phyloP scores from a whole-genome alignment of 35 echinoderm and acorn worm genomes.

The Heliocidaris erythrogramma region DNA sequence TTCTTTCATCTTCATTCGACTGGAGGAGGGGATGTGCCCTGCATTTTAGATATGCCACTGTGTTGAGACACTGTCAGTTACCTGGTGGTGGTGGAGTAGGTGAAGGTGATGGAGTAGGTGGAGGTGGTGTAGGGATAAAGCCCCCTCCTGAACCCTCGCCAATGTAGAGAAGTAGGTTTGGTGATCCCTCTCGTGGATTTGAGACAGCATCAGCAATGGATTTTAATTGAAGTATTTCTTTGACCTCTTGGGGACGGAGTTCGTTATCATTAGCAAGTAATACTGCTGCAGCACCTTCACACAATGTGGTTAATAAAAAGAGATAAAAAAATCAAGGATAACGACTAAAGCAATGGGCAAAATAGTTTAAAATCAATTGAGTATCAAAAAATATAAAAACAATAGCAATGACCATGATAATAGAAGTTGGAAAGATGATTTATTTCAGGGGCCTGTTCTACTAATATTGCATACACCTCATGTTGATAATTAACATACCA shows the following conservation, averaged over 20 bases:
- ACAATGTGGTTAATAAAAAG: neutral
- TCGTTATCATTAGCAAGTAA: neutral
- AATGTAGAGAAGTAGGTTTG: slow-evolving; percentile 67
- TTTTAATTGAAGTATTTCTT: slow-evolving; percentile 37
- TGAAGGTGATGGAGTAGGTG: neutral
- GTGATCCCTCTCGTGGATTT: slow-evolving; percentile 50
- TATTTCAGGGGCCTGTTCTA: too few species aligned
- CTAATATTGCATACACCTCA: too few species aligned
- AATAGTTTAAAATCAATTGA: too few species aligned
- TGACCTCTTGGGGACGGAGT: slow-evolving; percentile 36
- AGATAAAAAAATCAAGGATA: too few species aligned
- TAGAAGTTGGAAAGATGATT: too few species aligned
- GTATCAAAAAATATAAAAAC: too few species aligned
- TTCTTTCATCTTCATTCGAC: neutral
- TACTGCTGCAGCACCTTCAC: slow-evolving; percentile 65
- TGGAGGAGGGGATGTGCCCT: neutral
- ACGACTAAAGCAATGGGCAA: too few species aligned
- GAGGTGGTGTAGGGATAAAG: neutral
- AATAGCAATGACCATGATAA: too few species aligned
- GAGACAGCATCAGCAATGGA: slow-evolving; percentile 34
- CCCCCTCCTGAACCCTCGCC: slow-evolving; percentile 42
- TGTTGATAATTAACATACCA: too few species aligned
- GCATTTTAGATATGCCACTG: too few species aligned
- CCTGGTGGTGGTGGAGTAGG: neutral
- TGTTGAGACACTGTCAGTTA: neutral